A percentile compares a stretch with the other conserved stretches of the same genome.
These are phyloP conservation scores for Alligator sinensis DNA, from an alignment of 2,113 vertebrate species.

Conservation along the genomic window DNA sequence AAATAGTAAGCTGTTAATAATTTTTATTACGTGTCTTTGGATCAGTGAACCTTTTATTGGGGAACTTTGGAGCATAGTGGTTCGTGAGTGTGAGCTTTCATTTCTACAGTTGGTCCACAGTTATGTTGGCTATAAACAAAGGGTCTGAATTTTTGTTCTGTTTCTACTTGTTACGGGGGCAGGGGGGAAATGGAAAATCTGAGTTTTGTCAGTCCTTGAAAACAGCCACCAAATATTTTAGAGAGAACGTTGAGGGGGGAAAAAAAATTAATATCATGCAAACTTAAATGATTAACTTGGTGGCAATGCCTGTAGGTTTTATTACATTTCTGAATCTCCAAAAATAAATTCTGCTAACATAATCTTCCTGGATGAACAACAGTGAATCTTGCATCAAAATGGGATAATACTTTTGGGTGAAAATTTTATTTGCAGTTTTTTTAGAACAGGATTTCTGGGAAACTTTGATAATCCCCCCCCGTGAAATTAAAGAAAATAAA, in stretches of 20 bases:
- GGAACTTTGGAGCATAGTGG: not conserved
- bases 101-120: not conserved
- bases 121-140: not conserved
- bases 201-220: not conserved
- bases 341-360: not conserved
- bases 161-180: not conserved
- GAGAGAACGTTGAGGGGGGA: not conserved
- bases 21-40: not conserved
- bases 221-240: not conserved
- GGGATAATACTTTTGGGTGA: not conserved
- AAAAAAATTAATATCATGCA: not conserved
- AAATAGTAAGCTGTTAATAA: not conserved
- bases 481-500: not conserved
- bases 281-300: not conserved
- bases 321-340: not conserved
- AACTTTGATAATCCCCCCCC: not conserved
- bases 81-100: not conserved
- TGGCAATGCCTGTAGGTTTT: not conserved
- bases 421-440: not conserved
- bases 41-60: not conserved
- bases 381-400: not conserved
- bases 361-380: not conserved
- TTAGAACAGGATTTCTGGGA: not conserved
- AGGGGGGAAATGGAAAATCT: not conserved
- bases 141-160: not conserved